These are phyloP conservation scores for Brachionus rotundiformis DNA, from an alignment of 1,140 invertebrate genomes.

Conservation along the genomic window DNA sequence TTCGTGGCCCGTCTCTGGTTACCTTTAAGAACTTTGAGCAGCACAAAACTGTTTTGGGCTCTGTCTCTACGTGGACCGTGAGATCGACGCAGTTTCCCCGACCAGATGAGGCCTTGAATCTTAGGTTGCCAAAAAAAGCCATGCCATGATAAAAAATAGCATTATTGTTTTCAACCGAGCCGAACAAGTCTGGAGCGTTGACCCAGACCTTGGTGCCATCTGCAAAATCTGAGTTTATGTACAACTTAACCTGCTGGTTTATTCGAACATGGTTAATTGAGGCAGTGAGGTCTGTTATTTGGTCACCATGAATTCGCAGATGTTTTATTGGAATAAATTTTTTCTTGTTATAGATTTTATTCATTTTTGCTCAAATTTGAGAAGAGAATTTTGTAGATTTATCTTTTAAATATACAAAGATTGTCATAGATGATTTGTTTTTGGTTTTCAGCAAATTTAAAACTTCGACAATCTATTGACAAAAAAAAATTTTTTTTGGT, in stretches of 20 bases:
- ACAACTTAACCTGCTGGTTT: not conserved
- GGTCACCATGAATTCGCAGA: not conserved
- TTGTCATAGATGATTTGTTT: not conserved
- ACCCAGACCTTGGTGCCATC: not conserved
- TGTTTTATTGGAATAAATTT: not conserved
- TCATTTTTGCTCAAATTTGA: no score
- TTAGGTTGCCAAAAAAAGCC: not conserved
- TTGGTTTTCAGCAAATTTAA: not conserved
- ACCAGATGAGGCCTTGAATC: not conserved
- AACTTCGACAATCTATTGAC: not conserved
- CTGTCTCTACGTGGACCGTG: not conserved
- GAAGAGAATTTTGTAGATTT: no score
- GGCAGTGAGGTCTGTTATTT: not conserved
- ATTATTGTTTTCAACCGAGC: not conserved
- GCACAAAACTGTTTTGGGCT: not conserved
- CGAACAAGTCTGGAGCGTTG: not conserved
- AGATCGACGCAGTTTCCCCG: not conserved
- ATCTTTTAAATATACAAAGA: no score
- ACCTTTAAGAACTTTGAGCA: not conserved
- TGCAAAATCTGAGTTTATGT: not conserved
- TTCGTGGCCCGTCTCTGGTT: not conserved
- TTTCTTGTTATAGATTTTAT: not conserved
- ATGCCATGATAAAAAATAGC: not conserved
- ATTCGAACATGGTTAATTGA: not conserved
- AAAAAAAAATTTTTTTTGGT: no score